These are phyloP conservation scores for Daubentonia madagascariensis DNA, from an alignment of 2,113 vertebrate species.

Conservation along the genomic window DNA sequence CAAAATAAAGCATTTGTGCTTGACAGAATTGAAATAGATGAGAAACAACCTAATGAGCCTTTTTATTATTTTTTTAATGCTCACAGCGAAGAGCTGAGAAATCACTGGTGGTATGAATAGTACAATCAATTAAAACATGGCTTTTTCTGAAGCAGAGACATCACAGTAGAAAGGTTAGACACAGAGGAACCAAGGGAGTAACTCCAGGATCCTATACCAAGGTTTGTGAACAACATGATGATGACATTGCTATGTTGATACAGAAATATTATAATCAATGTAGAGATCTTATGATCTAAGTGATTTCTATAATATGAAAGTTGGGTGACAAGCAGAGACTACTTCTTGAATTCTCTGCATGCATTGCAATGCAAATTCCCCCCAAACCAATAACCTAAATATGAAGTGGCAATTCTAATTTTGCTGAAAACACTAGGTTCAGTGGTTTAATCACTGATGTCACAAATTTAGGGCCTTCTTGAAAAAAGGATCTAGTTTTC, in stretches of 20 bases:
- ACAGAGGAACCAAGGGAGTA: neutral
- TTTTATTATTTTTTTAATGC: neutral
- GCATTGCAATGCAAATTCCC: neutral
- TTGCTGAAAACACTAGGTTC: neutral
- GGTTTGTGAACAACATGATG: neutral
- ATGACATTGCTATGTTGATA: neutral
- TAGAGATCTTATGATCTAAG: neutral
- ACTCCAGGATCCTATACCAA: neutral
- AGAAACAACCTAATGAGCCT: neutral
- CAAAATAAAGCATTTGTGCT: constrained; percentile 20
- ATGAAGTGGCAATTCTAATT: neutral
- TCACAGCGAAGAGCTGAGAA: neutral
- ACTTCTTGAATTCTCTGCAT: neutral
- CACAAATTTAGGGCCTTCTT: neutral
- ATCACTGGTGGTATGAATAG: neutral
- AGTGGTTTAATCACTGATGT: neutral
- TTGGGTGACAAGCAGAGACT: neutral
- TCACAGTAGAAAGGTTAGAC: neutral
- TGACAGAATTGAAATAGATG: constrained; percentile 56
- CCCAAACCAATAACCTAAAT: neutral
- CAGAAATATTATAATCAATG: neutral
- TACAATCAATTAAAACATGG: neutral
- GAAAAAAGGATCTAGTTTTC: neutral
- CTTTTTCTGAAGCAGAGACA: neutral
- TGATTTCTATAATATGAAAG: neutral